Base-by-base conservation (phyloP, 2,797 vertebrate genomes). In the Picus viridis region DNA sequence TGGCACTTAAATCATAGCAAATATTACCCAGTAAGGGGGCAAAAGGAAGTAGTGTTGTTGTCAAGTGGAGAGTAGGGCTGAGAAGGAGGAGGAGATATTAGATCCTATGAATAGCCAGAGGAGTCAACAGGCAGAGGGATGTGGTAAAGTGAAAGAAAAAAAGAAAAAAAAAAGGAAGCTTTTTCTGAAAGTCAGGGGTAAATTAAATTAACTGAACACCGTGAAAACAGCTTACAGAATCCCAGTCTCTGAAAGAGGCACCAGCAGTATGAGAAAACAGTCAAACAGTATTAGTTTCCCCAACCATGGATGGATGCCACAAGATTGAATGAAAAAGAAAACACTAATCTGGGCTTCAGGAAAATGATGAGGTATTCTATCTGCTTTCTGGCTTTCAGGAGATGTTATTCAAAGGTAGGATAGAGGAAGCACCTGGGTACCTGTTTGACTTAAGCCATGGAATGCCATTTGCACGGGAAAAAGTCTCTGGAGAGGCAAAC, bases 371-470 rank as follows among this genome's bases (percentile, higher is more conserved):
- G 76, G 62, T 79, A 87, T 51, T 53, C 84, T 95, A 95, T 95
- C 83, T 87, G 34, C 45, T 91, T 87, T 62, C 30, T 84, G 83
- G 45, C 27, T 87, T 95, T 88, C 69, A 87, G 62, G 43, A 63
- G 77, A 45, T 78, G 57, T 93, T 92, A 73, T 85, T 93, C 23
- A 77, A 89, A 89, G 74, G 76, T 29, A 89, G 43, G 36, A 62
- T 56, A 86, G 61, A 90, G 79, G 91, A 96, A 95, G 76, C 82
- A 92, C 88, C 93, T 94, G 92, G 84, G 45, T 69, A 96, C 76
- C 81, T 86, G 88, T 82, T 45, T 93, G 88, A 87, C 86, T 95
- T 82, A 93, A 89, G 59, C 62, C 77, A 71, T 72, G 69, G 84
- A 91, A 92, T 91, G 77, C 78, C 93, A 88, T 95, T 92, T 95